phyloP scores from a whole-genome alignment of 2,113 vertebrate species.

The Ellobius talpinus region DNA sequence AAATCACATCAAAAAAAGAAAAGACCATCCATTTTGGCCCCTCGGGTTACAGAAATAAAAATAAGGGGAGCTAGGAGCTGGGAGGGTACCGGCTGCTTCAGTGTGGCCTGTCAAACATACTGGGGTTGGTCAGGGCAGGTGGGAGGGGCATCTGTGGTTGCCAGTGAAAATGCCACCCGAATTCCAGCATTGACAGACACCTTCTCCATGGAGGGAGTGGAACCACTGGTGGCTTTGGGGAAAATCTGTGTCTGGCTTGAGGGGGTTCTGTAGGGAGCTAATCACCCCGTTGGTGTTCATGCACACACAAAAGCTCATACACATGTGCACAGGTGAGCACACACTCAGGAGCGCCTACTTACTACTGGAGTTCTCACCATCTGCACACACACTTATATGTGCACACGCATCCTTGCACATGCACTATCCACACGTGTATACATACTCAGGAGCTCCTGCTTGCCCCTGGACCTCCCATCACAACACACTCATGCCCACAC shows the following conservation, averaged over 20 bases:
- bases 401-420: not conserved
- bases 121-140: slow-evolving; percentile 12
- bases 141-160: not conserved
- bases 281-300: not conserved
- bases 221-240: not conserved
- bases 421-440: slow-evolving; percentile 57
- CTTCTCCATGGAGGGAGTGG: not conserved
- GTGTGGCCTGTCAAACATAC: not conserved
- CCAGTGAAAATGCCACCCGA: not conserved
- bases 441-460: slow-evolving; percentile 75
- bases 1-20: not conserved
- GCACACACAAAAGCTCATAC: accelerated
- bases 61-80: not conserved
- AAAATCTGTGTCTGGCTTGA: not conserved
- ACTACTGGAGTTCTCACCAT: not conserved
- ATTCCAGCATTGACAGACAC: accelerated
- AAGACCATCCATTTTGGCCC: not conserved
- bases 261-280: accelerated
- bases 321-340: not conserved
- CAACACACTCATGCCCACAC: slow-evolving; percentile 65
- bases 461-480: slow-evolving; percentile 68
- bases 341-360: not conserved
- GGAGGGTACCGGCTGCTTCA: slow-evolving; percentile 69
- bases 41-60: slow-evolving; percentile 55
- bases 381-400: not conserved